Conservation (phyloP, 2,888 invertebrate species). For the Cylindroiulus punctatus region DNA sequence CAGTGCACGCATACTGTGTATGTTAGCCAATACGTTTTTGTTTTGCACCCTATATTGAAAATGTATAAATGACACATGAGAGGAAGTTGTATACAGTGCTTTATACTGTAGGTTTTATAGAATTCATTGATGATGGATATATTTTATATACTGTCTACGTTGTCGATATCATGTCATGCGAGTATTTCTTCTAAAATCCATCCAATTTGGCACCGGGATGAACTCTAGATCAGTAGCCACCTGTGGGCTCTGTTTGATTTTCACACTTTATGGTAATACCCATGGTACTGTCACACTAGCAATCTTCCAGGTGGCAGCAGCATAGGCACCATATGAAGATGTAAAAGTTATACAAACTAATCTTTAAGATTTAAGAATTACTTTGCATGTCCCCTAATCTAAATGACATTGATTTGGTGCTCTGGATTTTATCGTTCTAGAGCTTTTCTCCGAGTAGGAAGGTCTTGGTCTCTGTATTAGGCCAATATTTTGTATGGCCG, state of each 20-base stretch:
- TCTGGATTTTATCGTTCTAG: not conserved
- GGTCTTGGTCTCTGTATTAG: not conserved
- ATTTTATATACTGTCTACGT: slow-evolving; percentile 42
- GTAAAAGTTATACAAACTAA: too few species aligned
- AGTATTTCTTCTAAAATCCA: not conserved
- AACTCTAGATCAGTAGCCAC: not conserved
- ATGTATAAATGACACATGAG: not conserved
- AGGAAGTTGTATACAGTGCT: slow-evolving; percentile 23
- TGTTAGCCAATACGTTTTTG: slow-evolving; percentile 23
- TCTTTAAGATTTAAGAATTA: not conserved
- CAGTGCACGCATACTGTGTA: slow-evolving; percentile 17
- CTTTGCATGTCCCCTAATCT: not conserved
- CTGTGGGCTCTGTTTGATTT: not conserved
- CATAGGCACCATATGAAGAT: too few species aligned
- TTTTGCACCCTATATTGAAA: slow-evolving; percentile 1
- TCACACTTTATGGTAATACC: not conserved
- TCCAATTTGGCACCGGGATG: not conserved
- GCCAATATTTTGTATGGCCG: not conserved
- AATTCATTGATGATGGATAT: slow-evolving; percentile 23
- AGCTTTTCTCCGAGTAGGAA: not conserved
- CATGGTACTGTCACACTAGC: too few species aligned
- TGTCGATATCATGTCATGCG: not conserved
- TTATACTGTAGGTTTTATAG: slow-evolving; percentile 42
- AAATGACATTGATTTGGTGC: not conserved
- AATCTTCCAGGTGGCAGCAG: too few species aligned